These are phyloP conservation scores for Pachyramphus minor DNA, from an alignment of 2,113 vertebrate genomes.

Conservation along the genomic window DNA sequence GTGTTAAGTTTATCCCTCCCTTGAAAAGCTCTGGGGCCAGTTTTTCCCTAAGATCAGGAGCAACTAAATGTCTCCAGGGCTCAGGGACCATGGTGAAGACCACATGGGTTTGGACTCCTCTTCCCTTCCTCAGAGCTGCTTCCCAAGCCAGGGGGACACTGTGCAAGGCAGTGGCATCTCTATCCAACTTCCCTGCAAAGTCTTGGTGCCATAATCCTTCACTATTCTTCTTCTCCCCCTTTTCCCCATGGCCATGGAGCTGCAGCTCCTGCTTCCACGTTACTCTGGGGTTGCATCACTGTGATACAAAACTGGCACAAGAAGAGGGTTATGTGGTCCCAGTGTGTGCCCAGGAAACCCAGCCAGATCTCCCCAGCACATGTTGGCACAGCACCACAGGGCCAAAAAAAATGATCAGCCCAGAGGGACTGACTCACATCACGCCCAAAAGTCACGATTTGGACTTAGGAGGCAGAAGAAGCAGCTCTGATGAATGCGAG, in stretches of 20 bases:
- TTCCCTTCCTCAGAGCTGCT: not conserved
- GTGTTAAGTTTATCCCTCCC: fast-evolving
- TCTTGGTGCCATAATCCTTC: not conserved
- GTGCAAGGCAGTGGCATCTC: not conserved
- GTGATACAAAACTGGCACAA: fast-evolving
- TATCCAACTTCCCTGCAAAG: not conserved
- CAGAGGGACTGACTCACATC: not conserved
- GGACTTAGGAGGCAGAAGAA: not conserved
- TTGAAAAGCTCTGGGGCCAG: not conserved
- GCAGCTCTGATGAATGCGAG: not conserved
- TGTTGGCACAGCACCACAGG: not conserved
- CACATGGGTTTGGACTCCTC: fast-evolving
- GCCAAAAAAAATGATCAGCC: not conserved
- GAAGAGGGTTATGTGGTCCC: not conserved
- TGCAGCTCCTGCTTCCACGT: not conserved
- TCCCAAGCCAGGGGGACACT: fast-evolving
- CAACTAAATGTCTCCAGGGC: not conserved
- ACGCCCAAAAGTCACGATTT: fast-evolving
- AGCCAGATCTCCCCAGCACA: not conserved
- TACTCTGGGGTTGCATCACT: too few species aligned
- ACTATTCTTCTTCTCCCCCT: not conserved
- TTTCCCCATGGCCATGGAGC: fast-evolving
- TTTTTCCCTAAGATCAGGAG: not conserved
- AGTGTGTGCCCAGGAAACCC: not conserved
- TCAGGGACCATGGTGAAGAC: not conserved